Conservation (phyloP, 1,140 invertebrate genomes). For the Conus betulinus region DNA sequence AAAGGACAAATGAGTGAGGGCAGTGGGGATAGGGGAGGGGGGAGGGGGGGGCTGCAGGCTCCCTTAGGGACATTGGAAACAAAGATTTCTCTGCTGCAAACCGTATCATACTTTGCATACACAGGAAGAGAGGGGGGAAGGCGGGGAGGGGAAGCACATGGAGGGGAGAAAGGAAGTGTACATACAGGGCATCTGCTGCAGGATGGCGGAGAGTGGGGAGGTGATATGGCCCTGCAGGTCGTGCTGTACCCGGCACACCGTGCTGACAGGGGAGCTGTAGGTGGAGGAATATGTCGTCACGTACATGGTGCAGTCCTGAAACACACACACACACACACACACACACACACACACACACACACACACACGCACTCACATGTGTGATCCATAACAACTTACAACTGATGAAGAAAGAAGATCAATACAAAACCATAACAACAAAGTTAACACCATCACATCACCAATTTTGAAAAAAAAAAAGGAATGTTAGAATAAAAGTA, state of each 20-base stretch:
- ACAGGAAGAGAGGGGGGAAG: too few species aligned
- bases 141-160: too few species aligned
- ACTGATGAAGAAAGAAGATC: background rate
- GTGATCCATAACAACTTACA: background rate
- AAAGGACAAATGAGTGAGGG: too few species aligned
- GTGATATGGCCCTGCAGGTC: background rate
- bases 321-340: constrained; percentile 22
- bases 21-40: too few species aligned
- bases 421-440: background rate
- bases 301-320: constrained; percentile 87
- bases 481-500: too few species aligned
- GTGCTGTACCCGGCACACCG: constrained; percentile 13
- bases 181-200: background rate
- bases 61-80: too few species aligned
- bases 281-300: constrained; percentile 88
- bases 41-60: too few species aligned
- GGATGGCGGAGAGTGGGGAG: background rate
- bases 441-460: background rate
- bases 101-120: too few species aligned
- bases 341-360: constrained; percentile 1
- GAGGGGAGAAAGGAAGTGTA: background rate
- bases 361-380: background rate
- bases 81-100: too few species aligned
- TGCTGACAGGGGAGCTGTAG: constrained; percentile 50
- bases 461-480: background rate